These are phyloP conservation scores for Microcebus ravelobensis DNA, from an alignment of 2,113 vertebrate species.

Conservation along the genomic window DNA sequence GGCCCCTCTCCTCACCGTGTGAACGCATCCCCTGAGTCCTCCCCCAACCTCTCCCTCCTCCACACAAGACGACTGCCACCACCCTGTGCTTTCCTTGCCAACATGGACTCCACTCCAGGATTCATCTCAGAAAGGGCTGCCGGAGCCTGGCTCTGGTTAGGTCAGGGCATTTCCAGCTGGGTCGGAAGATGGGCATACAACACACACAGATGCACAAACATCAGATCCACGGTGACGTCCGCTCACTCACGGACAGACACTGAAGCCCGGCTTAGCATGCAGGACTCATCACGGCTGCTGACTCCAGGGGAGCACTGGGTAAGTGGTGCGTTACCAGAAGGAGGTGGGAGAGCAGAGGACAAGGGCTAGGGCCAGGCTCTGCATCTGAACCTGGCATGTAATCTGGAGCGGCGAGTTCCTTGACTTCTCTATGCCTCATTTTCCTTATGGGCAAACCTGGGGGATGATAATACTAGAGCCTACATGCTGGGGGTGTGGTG, in stretches of 20 bases:
- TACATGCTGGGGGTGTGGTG: neutral
- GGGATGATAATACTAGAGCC: neutral
- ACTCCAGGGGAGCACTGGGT: neutral
- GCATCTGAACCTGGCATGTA: neutral
- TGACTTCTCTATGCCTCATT: neutral
- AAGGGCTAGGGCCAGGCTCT: neutral
- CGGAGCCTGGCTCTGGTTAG: neutral
- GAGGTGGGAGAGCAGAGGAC: neutral
- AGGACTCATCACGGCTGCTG: neutral
- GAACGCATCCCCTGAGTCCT: neutral
- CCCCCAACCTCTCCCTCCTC: neutral
- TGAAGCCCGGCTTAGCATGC: neutral
- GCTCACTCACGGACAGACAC: neutral
- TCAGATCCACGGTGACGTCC: fast-evolving
- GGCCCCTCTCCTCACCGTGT: fast-evolving
- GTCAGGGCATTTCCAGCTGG: neutral
- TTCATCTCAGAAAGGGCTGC: neutral
- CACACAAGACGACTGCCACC: neutral
- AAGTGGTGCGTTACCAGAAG: fast-evolving
- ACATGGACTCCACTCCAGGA: neutral
- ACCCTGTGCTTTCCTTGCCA: neutral
- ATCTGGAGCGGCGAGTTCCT: neutral
- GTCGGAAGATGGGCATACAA: neutral
- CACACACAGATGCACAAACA: neutral
- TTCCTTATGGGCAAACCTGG: neutral